Conservation (phyloP, 2,888 invertebrate genomes). For the Hydraecia micacea region DNA sequence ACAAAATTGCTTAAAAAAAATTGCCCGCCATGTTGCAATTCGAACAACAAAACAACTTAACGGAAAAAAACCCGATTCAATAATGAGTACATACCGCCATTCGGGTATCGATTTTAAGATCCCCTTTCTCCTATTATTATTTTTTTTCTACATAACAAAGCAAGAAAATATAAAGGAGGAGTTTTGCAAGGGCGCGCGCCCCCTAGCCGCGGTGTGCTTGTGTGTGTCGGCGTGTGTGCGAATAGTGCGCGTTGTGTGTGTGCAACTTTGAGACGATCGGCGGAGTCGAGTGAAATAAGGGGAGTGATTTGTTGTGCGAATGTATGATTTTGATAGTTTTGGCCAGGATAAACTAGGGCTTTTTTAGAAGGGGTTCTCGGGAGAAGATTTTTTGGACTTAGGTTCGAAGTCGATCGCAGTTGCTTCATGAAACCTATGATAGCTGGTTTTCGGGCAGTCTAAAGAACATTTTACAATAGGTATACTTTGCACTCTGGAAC, state of each 20-base stretch:
- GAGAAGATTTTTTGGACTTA: not conserved
- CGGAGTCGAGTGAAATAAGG: conserved; percentile 84
- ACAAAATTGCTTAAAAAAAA: not conserved
- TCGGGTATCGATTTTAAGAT: conserved; percentile 88
- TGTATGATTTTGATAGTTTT: conserved; percentile 73
- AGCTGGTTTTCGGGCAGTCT: not conserved
- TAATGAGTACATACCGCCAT: conserved; percentile 80
- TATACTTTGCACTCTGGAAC: not conserved
- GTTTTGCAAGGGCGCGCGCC: conserved; percentile 86
- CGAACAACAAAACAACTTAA: conserved; percentile 58
- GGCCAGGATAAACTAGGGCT: not conserved
- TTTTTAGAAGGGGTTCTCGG: not conserved
- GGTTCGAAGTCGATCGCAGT: too few species aligned
- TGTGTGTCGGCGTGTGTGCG: conserved; percentile 61
- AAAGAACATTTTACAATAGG: not conserved
- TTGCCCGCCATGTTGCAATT: conserved; percentile 45
- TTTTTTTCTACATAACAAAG: conserved; percentile 90
- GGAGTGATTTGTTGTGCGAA: conserved; percentile 81
- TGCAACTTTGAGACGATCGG: conserved; percentile 88
- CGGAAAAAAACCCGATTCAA: conserved; percentile 64
- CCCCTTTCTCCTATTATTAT: conserved; percentile 89
- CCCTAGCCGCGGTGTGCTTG: conserved; percentile 70
- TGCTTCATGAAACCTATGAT: not conserved
- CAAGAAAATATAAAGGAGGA: conserved; percentile 89
- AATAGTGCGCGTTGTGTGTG: conserved; percentile 73